Evolutionary conservation across 2,888 invertebrate species (phyloP), one percentile per base, ranked within the genome.

Genomic region (Meteorus colon): DNA sequence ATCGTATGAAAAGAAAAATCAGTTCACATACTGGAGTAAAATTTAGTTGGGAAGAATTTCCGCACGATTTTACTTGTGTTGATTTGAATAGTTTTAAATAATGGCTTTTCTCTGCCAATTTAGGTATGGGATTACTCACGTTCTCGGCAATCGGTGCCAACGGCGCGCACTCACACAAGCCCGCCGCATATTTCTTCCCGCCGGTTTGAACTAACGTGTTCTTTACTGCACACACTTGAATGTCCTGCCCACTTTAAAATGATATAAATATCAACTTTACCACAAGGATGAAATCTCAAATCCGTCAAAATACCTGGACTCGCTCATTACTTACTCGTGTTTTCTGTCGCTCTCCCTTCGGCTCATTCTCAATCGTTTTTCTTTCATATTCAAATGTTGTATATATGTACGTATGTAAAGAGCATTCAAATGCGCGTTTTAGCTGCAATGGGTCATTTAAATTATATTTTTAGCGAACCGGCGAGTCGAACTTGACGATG

Each of bases 401-500:
- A 8, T 8, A 2, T 10, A 6, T 19, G 8, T 19, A 55, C 19
- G 24, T 19, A 55, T 71, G 62, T 41, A 37, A 5, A 34, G 41
- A 19, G 24, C 62, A 63, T 65, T 70, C 60, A 41, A 79, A 69
- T 76, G 66, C 72, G 78, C 65, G 72, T 68, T 66, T 74, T 73
- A 66, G 76, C 59, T 72, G 73, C 62, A 72, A 67, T 79, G 81
- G 83, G 83, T 84, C 82, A 82, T 84, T 85, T 83, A 80, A 82
- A 82, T 77, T 74, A 76, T 86, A 87, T 86, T 86, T 87, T 86
- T 87, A 86, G 85, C 82, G 78, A 79, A 81, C 83, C 85, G 82
- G 84, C 84, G 82, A 83, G 82, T 82, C 84, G 84, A 83, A 85
- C 83, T 80, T 81, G 80, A 78, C 77, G 77, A 79, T 63, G 73